Percentiles rank a stretch among this genome's conserved stretches.
Conservation (phyloP, 2,888 invertebrate species). For the Rhaphigaster nebulosa region DNA sequence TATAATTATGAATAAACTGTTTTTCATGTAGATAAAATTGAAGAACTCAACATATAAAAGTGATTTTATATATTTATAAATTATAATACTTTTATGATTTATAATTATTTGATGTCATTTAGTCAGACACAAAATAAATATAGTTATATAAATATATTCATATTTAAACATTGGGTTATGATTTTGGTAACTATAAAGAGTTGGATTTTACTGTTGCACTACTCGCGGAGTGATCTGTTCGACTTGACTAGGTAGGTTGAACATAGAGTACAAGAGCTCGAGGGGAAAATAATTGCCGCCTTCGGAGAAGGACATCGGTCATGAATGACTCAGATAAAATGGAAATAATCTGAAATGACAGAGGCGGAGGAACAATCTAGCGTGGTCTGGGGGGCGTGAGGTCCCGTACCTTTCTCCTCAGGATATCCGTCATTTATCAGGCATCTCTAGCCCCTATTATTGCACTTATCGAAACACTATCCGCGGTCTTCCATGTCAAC, state of each 20-base stretch:
- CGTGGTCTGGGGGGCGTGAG: background rate
- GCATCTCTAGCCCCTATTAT: background rate
- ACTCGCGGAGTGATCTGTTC: background rate
- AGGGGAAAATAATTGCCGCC: conserved; percentile 8
- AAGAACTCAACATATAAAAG: too few relatives aligned
- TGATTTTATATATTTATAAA: too few relatives aligned
- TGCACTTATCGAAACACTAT: background rate
- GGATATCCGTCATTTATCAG: conserved; percentile 40
- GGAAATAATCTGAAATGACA: conserved; percentile 49
- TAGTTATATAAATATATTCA: too few relatives aligned
- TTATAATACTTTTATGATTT: too few relatives aligned
- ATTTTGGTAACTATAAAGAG: background rate
- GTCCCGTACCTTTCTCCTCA: background rate
- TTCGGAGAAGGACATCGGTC: conserved; percentile 22
- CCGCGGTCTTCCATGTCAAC: background rate
- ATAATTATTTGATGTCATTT: too few relatives aligned
- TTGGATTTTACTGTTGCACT: too few relatives aligned
- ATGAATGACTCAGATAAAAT: conserved; percentile 46
- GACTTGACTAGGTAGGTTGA: background rate
- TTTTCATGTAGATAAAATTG: too few relatives aligned
- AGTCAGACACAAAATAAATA: too few relatives aligned
- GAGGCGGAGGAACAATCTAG: background rate
- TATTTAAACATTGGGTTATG: too few relatives aligned
- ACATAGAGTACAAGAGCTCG: background rate
- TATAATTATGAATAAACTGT: too few relatives aligned